phyloP scores from a whole-genome alignment of 2,888 invertebrate species.

The Agriopis marginaria region DNA sequence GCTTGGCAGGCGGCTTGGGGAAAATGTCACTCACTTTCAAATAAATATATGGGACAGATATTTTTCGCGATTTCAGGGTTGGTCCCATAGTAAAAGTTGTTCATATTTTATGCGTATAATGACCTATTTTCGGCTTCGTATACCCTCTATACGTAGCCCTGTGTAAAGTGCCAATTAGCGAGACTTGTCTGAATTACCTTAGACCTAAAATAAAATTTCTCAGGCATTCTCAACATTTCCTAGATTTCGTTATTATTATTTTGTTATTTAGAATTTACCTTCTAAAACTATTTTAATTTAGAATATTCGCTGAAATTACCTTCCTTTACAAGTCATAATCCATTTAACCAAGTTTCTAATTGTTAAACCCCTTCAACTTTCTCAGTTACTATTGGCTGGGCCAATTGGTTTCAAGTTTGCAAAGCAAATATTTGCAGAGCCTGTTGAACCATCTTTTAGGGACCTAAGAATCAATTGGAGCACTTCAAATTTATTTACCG shows the following conservation, averaged over 20 bases:
- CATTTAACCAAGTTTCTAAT: conserved; percentile 42
- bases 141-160: too few relatives aligned
- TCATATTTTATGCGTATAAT: too few relatives aligned
- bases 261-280: not conserved
- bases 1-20: too few relatives aligned
- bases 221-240: not conserved
- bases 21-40: too few relatives aligned
- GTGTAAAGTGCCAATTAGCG: not conserved
- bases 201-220: not conserved
- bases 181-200: not conserved
- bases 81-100: too few relatives aligned
- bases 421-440: conserved; percentile 47
- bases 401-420: conserved; percentile 47
- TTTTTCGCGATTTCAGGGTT: too few relatives aligned
- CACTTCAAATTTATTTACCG: conserved; percentile 44
- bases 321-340: conserved; percentile 35
- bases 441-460: conserved; percentile 45
- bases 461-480: conserved; percentile 48
- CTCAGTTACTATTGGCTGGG: conserved; percentile 46
- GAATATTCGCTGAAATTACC: not conserved
- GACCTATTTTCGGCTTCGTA: too few relatives aligned
- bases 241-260: not conserved
- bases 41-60: too few relatives aligned
- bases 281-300: conserved; percentile 17
- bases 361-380: conserved; percentile 41